A percentile compares a stretch with the other conserved stretches of the same genome.
phyloP scores from a whole-genome alignment of 2,113 vertebrate genomes.

The Raja brachyura region DNA sequence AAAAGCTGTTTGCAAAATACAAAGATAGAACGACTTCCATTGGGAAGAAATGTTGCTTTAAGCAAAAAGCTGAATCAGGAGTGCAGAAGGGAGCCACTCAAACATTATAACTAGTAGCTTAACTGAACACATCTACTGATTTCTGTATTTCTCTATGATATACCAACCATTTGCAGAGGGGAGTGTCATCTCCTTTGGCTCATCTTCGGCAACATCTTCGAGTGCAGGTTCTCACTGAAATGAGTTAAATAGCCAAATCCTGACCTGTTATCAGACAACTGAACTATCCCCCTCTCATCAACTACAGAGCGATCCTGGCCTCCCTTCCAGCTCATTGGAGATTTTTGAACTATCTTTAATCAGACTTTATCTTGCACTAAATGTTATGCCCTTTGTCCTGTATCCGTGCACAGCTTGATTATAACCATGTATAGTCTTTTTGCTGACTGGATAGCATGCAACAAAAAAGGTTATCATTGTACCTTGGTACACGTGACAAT shows the following conservation, averaged over 20 bases:
- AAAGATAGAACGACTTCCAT: background rate
- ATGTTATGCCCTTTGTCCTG: too few relatives aligned
- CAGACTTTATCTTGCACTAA: too few relatives aligned
- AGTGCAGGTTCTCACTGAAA: background rate
- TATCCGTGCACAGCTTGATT: too few relatives aligned
- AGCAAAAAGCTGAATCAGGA: conserved; percentile 22
- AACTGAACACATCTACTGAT: background rate
- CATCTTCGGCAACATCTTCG: background rate
- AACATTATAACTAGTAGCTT: conserved; percentile 2
- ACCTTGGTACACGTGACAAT: too few relatives aligned
- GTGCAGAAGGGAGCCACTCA: conserved; percentile 8
- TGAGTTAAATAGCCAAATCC: background rate
- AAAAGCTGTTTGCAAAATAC: background rate
- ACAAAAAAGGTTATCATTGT: too few relatives aligned
- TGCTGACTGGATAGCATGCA: too few relatives aligned
- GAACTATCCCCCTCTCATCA: too few relatives aligned
- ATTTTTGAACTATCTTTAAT: too few relatives aligned
- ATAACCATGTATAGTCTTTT: too few relatives aligned
- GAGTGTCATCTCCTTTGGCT: conserved; percentile 1
- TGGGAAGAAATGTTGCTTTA: background rate
- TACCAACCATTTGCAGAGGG: background rate
- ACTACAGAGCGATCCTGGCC: too few relatives aligned
- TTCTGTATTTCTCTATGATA: background rate
- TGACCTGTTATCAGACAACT: too few relatives aligned
- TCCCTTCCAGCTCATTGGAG: too few relatives aligned